A percentile compares a stretch with the other conserved stretches of the same genome.
Conservation (phyloP, 2,888 invertebrate genomes). For the Leptura quadrifasciata region DNA sequence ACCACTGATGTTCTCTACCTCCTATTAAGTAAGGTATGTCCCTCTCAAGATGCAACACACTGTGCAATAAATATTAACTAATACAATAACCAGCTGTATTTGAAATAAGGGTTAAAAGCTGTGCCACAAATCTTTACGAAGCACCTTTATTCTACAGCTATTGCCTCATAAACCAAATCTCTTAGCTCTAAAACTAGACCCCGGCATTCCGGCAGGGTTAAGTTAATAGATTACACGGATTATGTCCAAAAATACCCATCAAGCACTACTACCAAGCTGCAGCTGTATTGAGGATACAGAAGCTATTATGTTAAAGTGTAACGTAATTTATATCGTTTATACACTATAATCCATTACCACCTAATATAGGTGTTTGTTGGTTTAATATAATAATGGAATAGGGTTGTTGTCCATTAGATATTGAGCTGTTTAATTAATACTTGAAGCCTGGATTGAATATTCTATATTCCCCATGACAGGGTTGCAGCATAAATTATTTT, state of each 20-base stretch:
- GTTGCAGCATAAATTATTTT: not conserved
- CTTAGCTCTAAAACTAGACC: not conserved
- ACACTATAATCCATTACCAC: not conserved
- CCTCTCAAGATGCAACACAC: no score
- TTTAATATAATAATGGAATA: not conserved
- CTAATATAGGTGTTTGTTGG: not conserved
- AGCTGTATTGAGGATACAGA: not conserved
- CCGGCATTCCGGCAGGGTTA: not conserved
- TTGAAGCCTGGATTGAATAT: not conserved
- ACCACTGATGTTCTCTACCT: no score
- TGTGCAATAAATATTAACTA: no score
- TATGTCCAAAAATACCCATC: conserved; percentile 2
- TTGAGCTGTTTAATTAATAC: not conserved
- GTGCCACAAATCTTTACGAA: no score
- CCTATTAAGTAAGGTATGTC: no score
- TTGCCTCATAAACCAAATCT: not conserved
- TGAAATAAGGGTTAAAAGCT: no score
- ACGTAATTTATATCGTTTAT: not conserved
- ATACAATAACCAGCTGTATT: no score
- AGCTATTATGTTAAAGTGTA: conserved; percentile 7
- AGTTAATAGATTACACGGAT: conserved; percentile 7
- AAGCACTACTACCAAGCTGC: not conserved
- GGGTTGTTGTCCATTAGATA: not conserved
- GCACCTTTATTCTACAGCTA: not conserved
- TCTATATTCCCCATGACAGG: not conserved